Conservation (phyloP, 2,113 vertebrate species). For the Lophura nycthemera region DNA sequence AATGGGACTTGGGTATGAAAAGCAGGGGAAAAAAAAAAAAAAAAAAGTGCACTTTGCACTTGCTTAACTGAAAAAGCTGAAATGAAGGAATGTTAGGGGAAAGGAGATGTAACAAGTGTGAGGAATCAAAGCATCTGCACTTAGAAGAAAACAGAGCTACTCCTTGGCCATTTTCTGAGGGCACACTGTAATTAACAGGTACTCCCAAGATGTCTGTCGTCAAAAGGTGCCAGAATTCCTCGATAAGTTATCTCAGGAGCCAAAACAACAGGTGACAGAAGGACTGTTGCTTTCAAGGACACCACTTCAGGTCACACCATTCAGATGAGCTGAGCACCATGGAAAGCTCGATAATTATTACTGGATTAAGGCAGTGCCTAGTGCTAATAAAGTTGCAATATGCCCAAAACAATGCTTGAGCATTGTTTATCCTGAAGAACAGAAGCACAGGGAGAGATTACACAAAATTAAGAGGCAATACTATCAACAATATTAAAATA, state of each 20-base stretch:
- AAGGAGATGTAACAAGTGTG: rapidly evolving
- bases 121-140: not conserved
- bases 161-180: not conserved
- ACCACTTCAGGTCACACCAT: not conserved
- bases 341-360: rapidly evolving
- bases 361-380: not conserved
- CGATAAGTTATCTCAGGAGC: not conserved
- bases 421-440: not conserved
- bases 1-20: not conserved
- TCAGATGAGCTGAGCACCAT: rapidly evolving
- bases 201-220: not conserved
- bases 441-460: not conserved
- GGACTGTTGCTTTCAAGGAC: not conserved
- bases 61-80: not conserved
- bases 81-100: not conserved
- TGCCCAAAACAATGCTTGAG: not conserved
- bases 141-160: not conserved
- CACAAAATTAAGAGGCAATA: not conserved
- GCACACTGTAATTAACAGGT: not conserved
- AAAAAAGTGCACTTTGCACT: not conserved
- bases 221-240: not conserved
- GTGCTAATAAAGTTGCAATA: not conserved
- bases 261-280: not conserved
- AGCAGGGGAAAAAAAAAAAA: not conserved
- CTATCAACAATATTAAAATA: not conserved